Base-by-base conservation (phyloP, 2,888 invertebrate species). In the Ptychoptera contaminata region DNA sequence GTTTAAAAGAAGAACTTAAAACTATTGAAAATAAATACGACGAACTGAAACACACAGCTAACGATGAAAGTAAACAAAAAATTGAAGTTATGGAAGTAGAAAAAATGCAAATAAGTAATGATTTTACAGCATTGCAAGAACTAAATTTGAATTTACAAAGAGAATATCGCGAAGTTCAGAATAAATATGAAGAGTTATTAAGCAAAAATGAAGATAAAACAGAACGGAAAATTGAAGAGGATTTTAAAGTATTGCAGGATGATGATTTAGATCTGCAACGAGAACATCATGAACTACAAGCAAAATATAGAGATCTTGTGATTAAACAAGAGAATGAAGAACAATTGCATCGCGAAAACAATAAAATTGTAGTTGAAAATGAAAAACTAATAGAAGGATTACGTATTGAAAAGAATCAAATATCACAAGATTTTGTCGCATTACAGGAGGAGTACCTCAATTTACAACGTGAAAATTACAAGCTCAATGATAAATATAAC, bases 381-480 rank as follows among this genome's bases (percentile, higher is more conserved):
- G 37, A 44, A n/a, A 34, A 38, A 16, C 23, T 5, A 23, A 23
- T 23, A 23, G 23, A 23, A 23, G 3, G 4, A 5, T 34, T 41
- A 9, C 29, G 37, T 11, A 10, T 29, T 2, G 45, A 45, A 23
- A 42, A 37, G n/a, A 14, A 37, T 32, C 31, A 41, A 45, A 34
- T 32, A 14, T 32, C 41, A 32, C n/a, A 32, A 16, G 32, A n/a
- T 37, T 37, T 41, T 2, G 31, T 16, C 5, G 37, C 31, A 15
- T 16, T 37, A 31, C 45, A 45, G 15, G 45, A 45, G 31, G 36
- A 40, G 12, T 16, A 45, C 31, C 6, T 41, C 9, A 2, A 41
- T 2, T 38, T 45, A 37, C 41, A 45, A 30, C 37, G 37, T 35
- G 51, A 52, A 46, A 45, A 55, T 14, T 56, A 40, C 31, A 29